Evolutionary conservation across 2,797 vertebrate genomes (phyloP), one percentile per base, ranked within the genome.

Genomic region (Poecile montanus): DNA sequence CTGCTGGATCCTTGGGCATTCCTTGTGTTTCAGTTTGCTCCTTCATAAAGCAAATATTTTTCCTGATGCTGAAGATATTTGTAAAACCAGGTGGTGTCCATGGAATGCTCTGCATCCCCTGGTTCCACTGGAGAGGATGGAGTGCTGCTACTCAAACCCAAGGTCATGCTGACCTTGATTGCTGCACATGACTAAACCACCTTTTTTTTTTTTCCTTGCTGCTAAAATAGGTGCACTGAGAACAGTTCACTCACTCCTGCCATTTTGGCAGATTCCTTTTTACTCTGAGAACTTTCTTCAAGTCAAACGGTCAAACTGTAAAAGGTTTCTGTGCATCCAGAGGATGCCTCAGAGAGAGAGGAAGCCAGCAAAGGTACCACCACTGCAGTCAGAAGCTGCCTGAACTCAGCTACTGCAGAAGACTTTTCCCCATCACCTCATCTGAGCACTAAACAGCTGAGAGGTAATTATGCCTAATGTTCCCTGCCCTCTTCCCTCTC

Each of bases 401-500:
- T 3, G 0, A 63, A 58, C 40, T 85, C 70, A 26, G 84, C 76
- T 93, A 32, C 93, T 94, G 91, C 77, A 67, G 89, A 89, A 16
- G 42, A 92, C 56, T 91, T 77, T 91, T 91, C 80, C 81, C 79
- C 86, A 94, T 97, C 96, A 87, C 65, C 60, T 92, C 94, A 89
- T 77, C 92, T 89, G 93, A 92, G 80, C n/a, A 83, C 53, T 92
- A 95, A 96, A 95, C 57, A 89, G 84, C 70, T 61, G 92, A 97
- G 76, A 86, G 85, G 70, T 91, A 96, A 97, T 95, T 95, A 95
- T 1, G 57, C 73, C 75, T 95, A 93, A 94, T 93, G 83, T 65
- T 94, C 95, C 48, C 80, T 86, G 60, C 89, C 94, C 89, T 89
- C 89, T 97, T 97, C 91, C 26, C 95, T 96, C 94, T 92, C 91